These are phyloP conservation scores for Solenodon paradoxus DNA, from an alignment of 2,113 vertebrate species.

Conservation along the genomic window DNA sequence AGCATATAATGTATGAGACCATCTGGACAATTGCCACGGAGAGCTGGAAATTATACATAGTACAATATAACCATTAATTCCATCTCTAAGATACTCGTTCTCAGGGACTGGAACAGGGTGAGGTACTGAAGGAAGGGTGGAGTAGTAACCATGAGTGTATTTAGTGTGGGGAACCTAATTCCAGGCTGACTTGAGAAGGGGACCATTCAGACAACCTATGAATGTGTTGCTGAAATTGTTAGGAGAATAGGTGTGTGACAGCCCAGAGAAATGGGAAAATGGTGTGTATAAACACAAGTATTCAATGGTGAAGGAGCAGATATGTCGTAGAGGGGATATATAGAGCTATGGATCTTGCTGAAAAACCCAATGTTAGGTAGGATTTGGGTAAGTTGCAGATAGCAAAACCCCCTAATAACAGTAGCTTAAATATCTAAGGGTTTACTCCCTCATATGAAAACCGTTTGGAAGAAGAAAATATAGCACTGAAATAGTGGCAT, in stretches of 20 bases:
- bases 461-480: background rate
- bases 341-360: background rate
- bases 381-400: background rate
- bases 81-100: background rate
- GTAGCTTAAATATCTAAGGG: background rate
- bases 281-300: background rate
- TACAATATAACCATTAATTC: background rate
- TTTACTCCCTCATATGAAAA: background rate
- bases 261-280: background rate
- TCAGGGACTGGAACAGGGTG: background rate
- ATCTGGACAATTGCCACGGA: background rate
- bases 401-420: background rate
- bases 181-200: background rate
- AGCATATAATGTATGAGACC: background rate
- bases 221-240: background rate
- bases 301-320: background rate
- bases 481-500: background rate
- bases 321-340: background rate
- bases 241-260: background rate
- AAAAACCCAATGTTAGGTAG: background rate
- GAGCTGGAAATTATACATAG: background rate
- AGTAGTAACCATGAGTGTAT: background rate
- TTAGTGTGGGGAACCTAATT: background rate
- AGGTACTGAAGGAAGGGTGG: background rate
- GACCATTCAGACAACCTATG: background rate